Evolutionary conservation across 2,113 vertebrate species (phyloP), one percentile per base, ranked within the genome.

Genomic region (Oryzias javanicus): DNA sequence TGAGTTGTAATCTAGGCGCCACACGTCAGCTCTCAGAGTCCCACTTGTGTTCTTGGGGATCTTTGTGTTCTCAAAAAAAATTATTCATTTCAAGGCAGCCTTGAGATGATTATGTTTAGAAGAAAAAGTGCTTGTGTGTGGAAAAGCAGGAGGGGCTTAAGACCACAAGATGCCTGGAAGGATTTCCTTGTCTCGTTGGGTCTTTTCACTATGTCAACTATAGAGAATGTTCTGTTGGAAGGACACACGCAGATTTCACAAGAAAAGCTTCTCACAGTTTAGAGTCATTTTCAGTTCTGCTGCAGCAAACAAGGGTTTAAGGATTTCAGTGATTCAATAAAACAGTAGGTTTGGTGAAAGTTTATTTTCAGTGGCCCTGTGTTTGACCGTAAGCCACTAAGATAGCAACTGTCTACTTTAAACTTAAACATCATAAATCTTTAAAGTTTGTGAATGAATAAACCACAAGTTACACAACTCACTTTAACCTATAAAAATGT

Each of bases 251-350:
- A 45, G 40, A 45, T 59, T 79, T 68, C 64, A 82, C 65, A 70
- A 75, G 79, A 81, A 79, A 61, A 64, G 47, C 69, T 80, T 70
- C 49, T 53, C 47, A 56, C 56, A 72, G 52, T 56, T 59, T 8
- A 78, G 70, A 84, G 58, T 77, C 60, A 81, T 81, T 87, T 87
- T 79, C 75, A 86, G 60, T 58, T 24, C 47, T 63, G 50, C 72
- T 61, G 47, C 54, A 72, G 67, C 63, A 74, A 65, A 76, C 65
- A 60, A 55, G 19, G 49, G 57, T 67, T 66, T 68, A 22, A 68
- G 27, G n/a, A 22, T 49, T 68, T 44, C 55, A 70, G 14, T 58
- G 29, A 70, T 75, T 42, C 54, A 24, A 58, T 58, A 42, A 48
- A 51, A 61, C 22, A 57, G 27, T 16, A 52, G 19, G 70, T 46